Evolutionary conservation across 2,113 vertebrate genomes (phyloP), one percentile per base, ranked within the genome.

Genomic region (Mastomys natalensis): DNA sequence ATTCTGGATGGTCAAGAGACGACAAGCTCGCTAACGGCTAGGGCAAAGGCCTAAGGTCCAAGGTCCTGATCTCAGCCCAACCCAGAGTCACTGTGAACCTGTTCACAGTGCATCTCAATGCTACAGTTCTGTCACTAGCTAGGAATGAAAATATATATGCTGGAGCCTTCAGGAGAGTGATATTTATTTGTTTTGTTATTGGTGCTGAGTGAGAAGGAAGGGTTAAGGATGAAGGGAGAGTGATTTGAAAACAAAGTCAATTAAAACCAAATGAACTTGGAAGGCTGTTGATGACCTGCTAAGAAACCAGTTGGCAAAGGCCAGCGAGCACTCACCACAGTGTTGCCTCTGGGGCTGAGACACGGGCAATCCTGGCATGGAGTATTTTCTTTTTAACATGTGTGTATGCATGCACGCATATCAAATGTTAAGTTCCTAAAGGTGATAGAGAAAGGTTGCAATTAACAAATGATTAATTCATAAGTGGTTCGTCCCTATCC

Each of bases 41-140:
- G 89, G 91, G 91, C n/a, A 87, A 80, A 94, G 90, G 81, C 87
- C 94, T 93, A 70, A 95, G 93, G 95, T 96, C 94, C 87, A 92
- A 91, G 89, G 80, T 95, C 96, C 95, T 66, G 34, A 15, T 82
- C 74, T 93, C n/a, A 74, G 58, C 58, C 91, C 37, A 66, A 48
- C 43, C 55, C 73, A 76, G 91, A 78, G 24, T 94, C n/a, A 55
- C 51, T 34, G 64, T 43, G 77, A 89, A 31, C 40, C 77, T 62
- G 37, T 45, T 43, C 26, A 21, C 17, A 45, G 34, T 66, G 53
- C 40, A 76, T 5, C 29, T 51, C 10, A 5, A 7, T 55, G 85
- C 66, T 73, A 53, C 9, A 5, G 48, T 74, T 95, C 43, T 22
- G 48, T 68, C 55, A 40, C 12, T 29, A 89, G 68, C 78, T 13